Evolutionary conservation across 30 jellyfish, hydroid and myxozoan species (phyloP), one percentile per base, ranked within the genome.

Genomic region (Aurelia sp.): DNA sequence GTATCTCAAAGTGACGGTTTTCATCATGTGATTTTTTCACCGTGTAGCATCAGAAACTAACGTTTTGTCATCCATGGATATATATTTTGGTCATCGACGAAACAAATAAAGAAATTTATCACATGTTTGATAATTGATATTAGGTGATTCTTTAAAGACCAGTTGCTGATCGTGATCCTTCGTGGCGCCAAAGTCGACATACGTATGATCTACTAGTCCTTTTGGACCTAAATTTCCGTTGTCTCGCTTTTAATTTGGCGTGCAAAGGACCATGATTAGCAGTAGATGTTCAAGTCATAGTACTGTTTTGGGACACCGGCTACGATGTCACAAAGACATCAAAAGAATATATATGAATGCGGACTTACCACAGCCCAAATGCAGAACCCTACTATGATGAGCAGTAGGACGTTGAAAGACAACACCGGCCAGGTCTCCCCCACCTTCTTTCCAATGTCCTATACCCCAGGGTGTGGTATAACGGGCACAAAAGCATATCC

Each of bases 391-490:
- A 87, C 57, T 0, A 72, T 21, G 9, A 27, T 13, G 24, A 84
- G 57, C 38, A 84, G 44, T 20, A 70, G 67, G 12, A 72, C 13
- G 59, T 68, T 68, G 74, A 84, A 52, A 7, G 72, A 15, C 3
- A 84, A 21, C 0, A 84, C 22, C 10, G 93, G 86, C 86, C 86
- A 84, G 1, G 80, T 59, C 19, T 62, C 22, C 22, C 61, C 2
- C 4, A 84, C 63, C 18, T 78, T 63, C 62, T 3, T 21, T 8
- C 40, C 38, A 79, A 72, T 68, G 13, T 41, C 72, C 6, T 3
- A 0, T 6, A 84, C 87, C 22, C 93, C 93, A 47, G 93, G 93
- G 38, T 84, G 87, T 35, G n/a, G 12, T 31, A 84, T 21, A 11
- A 84, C 52, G 8, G 93, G 87, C 9, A 84, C 87, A 40, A 84